These are phyloP conservation scores for Cosmopolites sordidus DNA, from an alignment of 2,888 invertebrate species.

Conservation along the genomic window DNA sequence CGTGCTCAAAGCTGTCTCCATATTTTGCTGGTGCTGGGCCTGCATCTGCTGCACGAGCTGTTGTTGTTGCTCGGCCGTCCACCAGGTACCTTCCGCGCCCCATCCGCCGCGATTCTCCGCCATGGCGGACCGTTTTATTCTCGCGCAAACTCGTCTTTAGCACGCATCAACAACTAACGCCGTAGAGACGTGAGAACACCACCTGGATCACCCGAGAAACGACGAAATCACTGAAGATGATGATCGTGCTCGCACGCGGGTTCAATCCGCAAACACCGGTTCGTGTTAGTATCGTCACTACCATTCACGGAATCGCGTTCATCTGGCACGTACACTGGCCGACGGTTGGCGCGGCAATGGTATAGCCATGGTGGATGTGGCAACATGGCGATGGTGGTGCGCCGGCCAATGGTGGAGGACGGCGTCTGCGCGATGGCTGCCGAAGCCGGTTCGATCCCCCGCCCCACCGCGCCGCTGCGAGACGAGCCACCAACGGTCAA, in stretches of 20 bases:
- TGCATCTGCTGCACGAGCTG: slow-evolving; percentile 41
- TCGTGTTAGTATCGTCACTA: neutral
- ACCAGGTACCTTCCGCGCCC: slow-evolving; percentile 59
- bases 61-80: slow-evolving; percentile 50
- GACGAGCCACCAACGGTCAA: slow-evolving; percentile 43
- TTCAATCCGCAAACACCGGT: too few species aligned
- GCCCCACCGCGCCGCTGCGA: slow-evolving; percentile 7
- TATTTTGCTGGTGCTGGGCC: slow-evolving; percentile 43
- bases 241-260: too few species aligned
- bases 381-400: slow-evolving; percentile 46
- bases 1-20: slow-evolving; percentile 55
- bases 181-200: too few species aligned
- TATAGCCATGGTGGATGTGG: slow-evolving; percentile 44
- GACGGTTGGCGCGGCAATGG: slow-evolving; percentile 37
- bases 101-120: slow-evolving; percentile 61
- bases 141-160: slow-evolving; percentile 19
- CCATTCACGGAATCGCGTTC: neutral
- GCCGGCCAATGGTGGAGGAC: slow-evolving; percentile 13
- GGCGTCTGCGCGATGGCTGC: slow-evolving; percentile 19
- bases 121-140: slow-evolving; percentile 44
- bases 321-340: slow-evolving; percentile 16
- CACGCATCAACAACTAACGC: slow-evolving; percentile 10
- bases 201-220: too few species aligned
- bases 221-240: too few species aligned
- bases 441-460: slow-evolving; percentile 23